These are phyloP conservation scores for Leiothrix lutea DNA, from an alignment of 2,113 vertebrate genomes.

Conservation along the genomic window DNA sequence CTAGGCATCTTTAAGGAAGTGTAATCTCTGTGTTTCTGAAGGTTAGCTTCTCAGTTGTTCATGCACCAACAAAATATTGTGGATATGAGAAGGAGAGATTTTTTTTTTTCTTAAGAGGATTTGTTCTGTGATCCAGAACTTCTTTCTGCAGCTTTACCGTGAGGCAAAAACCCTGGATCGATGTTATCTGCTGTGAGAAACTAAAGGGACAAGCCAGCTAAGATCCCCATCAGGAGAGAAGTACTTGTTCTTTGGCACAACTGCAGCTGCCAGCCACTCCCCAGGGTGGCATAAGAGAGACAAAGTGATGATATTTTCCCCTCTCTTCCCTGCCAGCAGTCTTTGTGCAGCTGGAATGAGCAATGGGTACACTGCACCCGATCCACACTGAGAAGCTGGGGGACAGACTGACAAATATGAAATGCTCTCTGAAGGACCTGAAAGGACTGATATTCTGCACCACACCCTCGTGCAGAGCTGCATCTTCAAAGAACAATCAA, in stretches of 20 bases:
- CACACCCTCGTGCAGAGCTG: not conserved
- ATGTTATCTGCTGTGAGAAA: not conserved
- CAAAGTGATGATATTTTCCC: not conserved
- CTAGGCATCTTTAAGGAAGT: not conserved
- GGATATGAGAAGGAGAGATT: not conserved
- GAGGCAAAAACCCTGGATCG: rapidly evolving
- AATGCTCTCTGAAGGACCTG: not conserved
- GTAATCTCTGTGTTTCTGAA: not conserved
- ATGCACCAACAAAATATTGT: not conserved
- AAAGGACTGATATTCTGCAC: not conserved
- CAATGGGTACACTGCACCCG: not conserved
- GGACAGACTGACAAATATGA: not conserved
- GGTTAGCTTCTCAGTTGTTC: not conserved
- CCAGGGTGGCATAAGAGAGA: not conserved
- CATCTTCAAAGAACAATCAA: not conserved
- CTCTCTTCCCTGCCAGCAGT: not conserved
- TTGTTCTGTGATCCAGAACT: not conserved
- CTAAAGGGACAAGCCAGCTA: not conserved
- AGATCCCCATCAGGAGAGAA: not conserved
- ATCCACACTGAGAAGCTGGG: not conserved
- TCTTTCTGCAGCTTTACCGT: not conserved
- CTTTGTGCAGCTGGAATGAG: not conserved
- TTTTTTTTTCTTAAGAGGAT: not conserved
- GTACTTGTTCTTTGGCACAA: not conserved
- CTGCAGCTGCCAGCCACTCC: not conserved